Evolutionary conservation across 2,113 vertebrate genomes (phyloP).

Genomic region (Arothron firmamentum): DNA sequence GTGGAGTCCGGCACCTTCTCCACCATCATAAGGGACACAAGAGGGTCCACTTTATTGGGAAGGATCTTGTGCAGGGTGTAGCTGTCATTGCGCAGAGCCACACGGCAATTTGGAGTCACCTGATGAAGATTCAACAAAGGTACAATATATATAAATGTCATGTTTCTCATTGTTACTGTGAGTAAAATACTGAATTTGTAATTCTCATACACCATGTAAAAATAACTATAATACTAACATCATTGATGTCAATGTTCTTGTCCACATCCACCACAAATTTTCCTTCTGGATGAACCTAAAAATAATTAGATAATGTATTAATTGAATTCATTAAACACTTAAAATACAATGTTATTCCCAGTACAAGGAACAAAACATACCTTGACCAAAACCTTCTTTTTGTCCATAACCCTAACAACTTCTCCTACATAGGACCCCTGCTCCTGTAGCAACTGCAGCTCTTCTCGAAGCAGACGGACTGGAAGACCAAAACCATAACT

Average conservation of each 20-base stretch:
- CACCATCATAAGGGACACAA: constrained; percentile 99
- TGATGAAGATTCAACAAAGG: constrained; percentile 36
- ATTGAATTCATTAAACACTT: neutral
- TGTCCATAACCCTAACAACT: constrained; percentile 98
- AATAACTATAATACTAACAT: constrained; percentile 77
- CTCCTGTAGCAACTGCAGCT: constrained; percentile 95
- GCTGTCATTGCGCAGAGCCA: constrained; percentile 95
- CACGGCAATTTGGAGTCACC: constrained; percentile 97
- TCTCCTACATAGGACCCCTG: constrained; percentile 98
- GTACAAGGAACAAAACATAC: constrained; percentile 56
- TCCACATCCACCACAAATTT: constrained; percentile 99
- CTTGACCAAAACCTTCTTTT: constrained; percentile 98
- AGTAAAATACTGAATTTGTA: neutral
- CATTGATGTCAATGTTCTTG: constrained; percentile 99
- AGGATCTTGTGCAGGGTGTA: constrained; percentile 98
- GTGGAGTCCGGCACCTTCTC: constrained; percentile 98
- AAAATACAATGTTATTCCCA: neutral
- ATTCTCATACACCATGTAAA: neutral
- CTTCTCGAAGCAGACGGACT: constrained; percentile 94
- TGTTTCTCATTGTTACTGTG: neutral
- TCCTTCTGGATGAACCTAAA: constrained; percentile 94
- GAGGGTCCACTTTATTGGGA: constrained; percentile 96
- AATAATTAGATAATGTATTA: neutral
- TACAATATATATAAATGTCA: too few relatives aligned
- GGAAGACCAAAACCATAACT: neutral